phyloP scores from a whole-genome alignment of 2,888 invertebrate genomes.

The Cheiracanthium punctorium region DNA sequence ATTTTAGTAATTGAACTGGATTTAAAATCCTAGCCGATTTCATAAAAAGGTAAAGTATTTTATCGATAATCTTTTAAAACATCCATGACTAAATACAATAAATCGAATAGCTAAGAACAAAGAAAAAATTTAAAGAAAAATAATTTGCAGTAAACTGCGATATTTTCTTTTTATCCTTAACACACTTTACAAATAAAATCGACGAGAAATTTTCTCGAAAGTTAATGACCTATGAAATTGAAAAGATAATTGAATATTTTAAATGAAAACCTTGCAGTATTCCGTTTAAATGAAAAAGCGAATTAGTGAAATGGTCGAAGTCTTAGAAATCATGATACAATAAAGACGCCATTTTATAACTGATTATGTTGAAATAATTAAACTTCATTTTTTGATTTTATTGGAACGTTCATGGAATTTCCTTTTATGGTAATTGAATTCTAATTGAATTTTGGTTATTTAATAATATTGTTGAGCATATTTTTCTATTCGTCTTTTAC shows the following conservation, averaged over 20 bases:
- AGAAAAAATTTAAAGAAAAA: no score
- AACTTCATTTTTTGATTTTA: background rate
- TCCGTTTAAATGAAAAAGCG: background rate
- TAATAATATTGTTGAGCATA: background rate
- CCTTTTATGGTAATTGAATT: background rate
- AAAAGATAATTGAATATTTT: slow-evolving; percentile 5
- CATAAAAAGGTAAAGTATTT: no score
- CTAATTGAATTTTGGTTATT: background rate
- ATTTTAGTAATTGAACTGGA: no score
- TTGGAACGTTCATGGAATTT: background rate
- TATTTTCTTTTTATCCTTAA: background rate
- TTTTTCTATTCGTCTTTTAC: background rate
- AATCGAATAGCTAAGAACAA: no score
- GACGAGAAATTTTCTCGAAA: background rate
- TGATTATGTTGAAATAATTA: background rate
- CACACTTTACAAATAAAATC: background rate
- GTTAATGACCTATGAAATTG: background rate
- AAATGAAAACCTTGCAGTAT: background rate
- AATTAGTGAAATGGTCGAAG: background rate
- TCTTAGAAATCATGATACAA: background rate
- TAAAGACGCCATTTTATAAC: background rate
- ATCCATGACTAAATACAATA: no score
- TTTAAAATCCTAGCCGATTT: no score
- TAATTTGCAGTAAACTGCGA: background rate
- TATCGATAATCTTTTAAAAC: no score